Evolutionary conservation across 2,113 vertebrate species (phyloP).

Genomic region (Ictidomys tridecemlineatus): DNA sequence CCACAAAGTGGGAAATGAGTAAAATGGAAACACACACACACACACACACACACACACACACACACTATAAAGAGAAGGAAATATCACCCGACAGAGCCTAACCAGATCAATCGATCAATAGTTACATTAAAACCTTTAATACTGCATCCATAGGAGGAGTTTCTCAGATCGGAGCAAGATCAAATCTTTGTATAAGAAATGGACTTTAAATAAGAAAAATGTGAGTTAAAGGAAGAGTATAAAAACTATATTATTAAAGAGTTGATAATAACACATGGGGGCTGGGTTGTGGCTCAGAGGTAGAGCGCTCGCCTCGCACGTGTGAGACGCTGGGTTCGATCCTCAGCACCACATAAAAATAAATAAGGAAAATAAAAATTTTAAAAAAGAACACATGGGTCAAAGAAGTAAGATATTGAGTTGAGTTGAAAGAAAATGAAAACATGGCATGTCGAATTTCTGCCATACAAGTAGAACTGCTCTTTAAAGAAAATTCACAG

Average conservation of each 20-base stretch:
- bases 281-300: no score
- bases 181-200: not conserved
- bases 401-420: not conserved
- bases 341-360: no score
- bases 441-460: not conserved
- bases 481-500: not conserved
- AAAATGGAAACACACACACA: no score
- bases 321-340: no score
- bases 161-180: not conserved
- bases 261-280: not conserved
- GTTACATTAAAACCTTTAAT: not conserved
- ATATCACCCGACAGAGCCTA: not conserved
- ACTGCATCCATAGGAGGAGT: not conserved
- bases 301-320: no score
- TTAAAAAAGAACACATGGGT: not conserved
- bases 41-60: no score
- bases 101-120: not conserved
- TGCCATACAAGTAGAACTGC: not conserved
- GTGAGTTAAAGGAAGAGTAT: not conserved
- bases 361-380: no score
- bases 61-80: not conserved
- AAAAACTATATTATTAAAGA: not conserved
- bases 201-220: not conserved
- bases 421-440: not conserved
- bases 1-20: not conserved